A percentile compares a stretch with the other conserved stretches of the same genome.
Evolutionary conservation across 2,888 invertebrate species (phyloP).

Genomic region (Andrena bicolor): DNA sequence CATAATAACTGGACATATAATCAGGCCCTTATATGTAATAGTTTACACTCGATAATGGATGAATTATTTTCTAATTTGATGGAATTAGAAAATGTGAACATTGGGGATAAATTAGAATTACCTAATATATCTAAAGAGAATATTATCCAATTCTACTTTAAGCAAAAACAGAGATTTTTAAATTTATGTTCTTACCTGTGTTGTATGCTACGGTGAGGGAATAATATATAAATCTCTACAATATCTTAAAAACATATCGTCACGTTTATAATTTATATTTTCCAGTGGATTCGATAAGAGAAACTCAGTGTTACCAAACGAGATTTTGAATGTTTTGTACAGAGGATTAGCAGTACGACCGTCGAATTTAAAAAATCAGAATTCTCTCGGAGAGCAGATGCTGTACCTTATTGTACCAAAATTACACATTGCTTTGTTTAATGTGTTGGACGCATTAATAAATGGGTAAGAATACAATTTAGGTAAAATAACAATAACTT

Average conservation of each 20-base stretch:
- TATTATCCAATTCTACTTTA: conserved; percentile 76
- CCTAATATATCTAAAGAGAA: conserved; percentile 74
- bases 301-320: conserved; percentile 75
- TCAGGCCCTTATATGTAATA: conserved; percentile 79
- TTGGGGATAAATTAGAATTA: conserved; percentile 74
- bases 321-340: conserved; percentile 78
- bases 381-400: conserved; percentile 73
- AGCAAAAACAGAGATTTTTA: conserved; percentile 76
- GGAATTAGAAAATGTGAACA: conserved; percentile 69
- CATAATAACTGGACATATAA: conserved; percentile 74
- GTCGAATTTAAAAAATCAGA: conserved; percentile 70
- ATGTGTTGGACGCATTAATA: conserved; percentile 77
- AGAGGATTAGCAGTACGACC: conserved; percentile 79
- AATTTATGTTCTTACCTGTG: conserved; percentile 80
- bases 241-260: neutral
- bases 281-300: conserved; percentile 74
- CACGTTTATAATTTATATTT: conserved; percentile 10
- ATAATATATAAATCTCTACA: neutral
- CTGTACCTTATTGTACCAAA: conserved; percentile 77
- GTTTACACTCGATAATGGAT: conserved; percentile 78
- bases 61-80: conserved; percentile 76
- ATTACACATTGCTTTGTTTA: conserved; percentile 75
- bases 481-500: neutral
- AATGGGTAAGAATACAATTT: conserved; percentile 72
- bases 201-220: conserved; percentile 73